Percentiles rank a stretch among this genome's conserved stretches.
phyloP scores from a whole-genome alignment of 2,888 invertebrate genomes.

The Eueremaeus valkanovi region DNA sequence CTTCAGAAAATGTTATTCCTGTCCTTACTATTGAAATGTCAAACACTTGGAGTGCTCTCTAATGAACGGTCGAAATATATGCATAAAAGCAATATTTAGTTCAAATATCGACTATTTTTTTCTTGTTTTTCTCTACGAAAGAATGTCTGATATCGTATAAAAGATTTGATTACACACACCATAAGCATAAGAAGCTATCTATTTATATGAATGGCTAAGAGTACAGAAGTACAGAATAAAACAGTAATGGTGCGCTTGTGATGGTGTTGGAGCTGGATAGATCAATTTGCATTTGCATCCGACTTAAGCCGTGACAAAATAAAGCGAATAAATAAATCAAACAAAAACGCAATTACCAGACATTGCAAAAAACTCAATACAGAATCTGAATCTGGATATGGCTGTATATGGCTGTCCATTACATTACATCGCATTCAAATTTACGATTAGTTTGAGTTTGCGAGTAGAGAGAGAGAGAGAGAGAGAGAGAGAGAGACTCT shows the following conservation, averaged over 20 bases:
- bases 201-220: too few relatives aligned
- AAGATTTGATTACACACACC: too few relatives aligned
- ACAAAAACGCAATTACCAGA: constrained; percentile 11
- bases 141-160: too few relatives aligned
- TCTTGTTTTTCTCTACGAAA: neutral
- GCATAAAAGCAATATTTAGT: neutral
- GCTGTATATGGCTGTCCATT: constrained; percentile 21
- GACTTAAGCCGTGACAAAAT: constrained; percentile 16
- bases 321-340: constrained; percentile 19
- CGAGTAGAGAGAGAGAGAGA: too few relatives aligned
- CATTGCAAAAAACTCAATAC: neutral
- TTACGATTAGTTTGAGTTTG: too few relatives aligned
- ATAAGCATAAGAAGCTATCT: too few relatives aligned
- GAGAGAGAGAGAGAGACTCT: constrained; percentile 9
- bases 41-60: neutral
- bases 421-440: neutral
- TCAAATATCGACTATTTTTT: neutral
- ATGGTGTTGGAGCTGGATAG: neutral
- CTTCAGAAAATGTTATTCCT: too few relatives aligned
- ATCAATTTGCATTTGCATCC: constrained; percentile 6
- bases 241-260: neutral
- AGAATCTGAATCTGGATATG: too few relatives aligned
- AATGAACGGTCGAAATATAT: neutral
- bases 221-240: too few relatives aligned
- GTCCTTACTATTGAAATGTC: too few relatives aligned